These are phyloP conservation scores for Octopus bimaculoides DNA, from an alignment of 1,140 invertebrate genomes.

Conservation along the genomic window DNA sequence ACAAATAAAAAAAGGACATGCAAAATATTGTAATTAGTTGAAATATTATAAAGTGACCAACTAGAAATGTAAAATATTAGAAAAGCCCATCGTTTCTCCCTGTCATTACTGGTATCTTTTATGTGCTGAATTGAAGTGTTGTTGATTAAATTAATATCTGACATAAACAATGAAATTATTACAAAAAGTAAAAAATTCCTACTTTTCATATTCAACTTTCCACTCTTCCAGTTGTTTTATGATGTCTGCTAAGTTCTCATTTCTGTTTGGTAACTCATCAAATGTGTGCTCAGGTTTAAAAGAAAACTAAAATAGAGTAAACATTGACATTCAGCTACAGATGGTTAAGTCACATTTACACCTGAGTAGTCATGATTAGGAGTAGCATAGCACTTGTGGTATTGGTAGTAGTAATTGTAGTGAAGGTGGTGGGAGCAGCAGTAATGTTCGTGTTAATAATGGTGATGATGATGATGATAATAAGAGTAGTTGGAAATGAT, in stretches of 20 bases:
- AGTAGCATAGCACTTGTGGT: not conserved
- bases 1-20: too few species aligned
- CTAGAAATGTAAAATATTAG: not conserved
- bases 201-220: slow-evolving; percentile 51
- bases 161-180: not conserved
- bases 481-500: too few species aligned
- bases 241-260: slow-evolving; percentile 35
- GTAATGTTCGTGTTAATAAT: not conserved
- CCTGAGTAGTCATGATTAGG: not conserved
- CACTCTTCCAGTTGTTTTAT: slow-evolving; percentile 47
- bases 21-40: too few species aligned
- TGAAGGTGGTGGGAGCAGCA: not conserved
- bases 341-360: not conserved
- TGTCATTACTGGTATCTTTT: not conserved
- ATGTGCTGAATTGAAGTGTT: not conserved
- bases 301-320: slow-evolving; percentile 28
- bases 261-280: slow-evolving; percentile 30
- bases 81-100: not conserved
- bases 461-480: too few species aligned
- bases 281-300: slow-evolving; percentile 38
- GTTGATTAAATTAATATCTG: not conserved
- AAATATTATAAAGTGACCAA: too few species aligned
- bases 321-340: not conserved
- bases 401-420: not conserved
- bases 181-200: slow-evolving; percentile 16